A percentile compares a stretch with the other conserved stretches of the same genome.
These are phyloP conservation scores for Dasypolia templi DNA, from an alignment of 2,888 invertebrate genomes.

Conservation along the genomic window DNA sequence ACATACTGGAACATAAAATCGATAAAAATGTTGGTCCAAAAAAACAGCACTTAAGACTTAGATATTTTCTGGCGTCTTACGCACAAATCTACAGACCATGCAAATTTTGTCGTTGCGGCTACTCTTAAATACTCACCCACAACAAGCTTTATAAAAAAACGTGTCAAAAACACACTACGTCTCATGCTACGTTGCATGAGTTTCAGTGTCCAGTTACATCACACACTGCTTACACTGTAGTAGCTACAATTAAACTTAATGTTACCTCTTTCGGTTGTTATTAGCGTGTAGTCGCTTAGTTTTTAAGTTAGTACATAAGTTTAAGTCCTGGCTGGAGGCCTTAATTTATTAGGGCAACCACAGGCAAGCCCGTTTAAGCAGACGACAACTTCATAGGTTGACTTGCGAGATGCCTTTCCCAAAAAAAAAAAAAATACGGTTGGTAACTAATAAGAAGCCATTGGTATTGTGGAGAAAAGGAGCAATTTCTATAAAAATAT, in stretches of 20 bases:
- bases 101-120: neutral
- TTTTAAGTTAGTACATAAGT: no score
- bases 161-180: constrained; percentile 2
- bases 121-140: neutral
- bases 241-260: constrained; percentile 25
- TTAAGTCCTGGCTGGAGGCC: no score
- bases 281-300: no score
- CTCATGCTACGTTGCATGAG: neutral
- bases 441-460: no score
- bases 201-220: constrained; percentile 14
- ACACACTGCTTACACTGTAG: neutral
- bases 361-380: no score
- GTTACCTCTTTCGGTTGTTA: neutral
- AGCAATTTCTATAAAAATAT: constrained; percentile 30
- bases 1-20: neutral
- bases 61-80: neutral
- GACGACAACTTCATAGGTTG: no score
- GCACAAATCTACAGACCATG: neutral
- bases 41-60: neutral
- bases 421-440: no score
- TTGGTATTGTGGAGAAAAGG: constrained; percentile 25
- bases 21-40: neutral
- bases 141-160: neutral
- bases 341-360: no score
- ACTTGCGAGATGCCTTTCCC: no score